Evolutionary conservation across 2,113 vertebrate species (phyloP), one percentile per base, ranked within the genome.

Genomic region (pig (Sus scrofa)): DNA sequence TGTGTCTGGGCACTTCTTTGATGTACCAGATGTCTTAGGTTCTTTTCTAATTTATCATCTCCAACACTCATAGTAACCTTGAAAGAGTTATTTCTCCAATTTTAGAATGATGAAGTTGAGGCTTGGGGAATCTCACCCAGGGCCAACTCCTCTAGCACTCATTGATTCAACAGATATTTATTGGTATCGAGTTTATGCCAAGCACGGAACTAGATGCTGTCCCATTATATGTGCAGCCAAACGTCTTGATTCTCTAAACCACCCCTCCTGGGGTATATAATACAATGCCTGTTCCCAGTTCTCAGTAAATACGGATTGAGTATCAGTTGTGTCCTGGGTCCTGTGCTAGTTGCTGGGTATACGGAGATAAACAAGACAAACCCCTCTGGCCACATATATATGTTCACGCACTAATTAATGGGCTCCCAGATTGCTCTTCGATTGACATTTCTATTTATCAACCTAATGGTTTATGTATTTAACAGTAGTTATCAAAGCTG

Each of bases 401-500:
- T 34, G 67, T 81, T 50, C 26, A 34, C n/a, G 62, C 60, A 12
- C 71, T 81, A 86, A 96, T 95, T 79, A 92, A 67, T 77, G 24
- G 13, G 58, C 77, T 94, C 84, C 19, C 2, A 39, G 15, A 87
- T 63, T 65, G 56, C 27, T 86, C 86, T 56, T 95, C 74, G 71
- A 90, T 88, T 82, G 95, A 87, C 62, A 77, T 39, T 92, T 92
- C 92, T 95, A 63, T 81, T 70, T 34, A 85, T 96, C 84, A 85
- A 6, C 54, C 30, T 26, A 77, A 82, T 81, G 79, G 63, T 30
- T 96, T 97, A 94, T 90, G 81, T 96, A 90, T 93, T 95, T 92
- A 93, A 93, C 84, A 95, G 92, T 93, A 95, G 91, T 91, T 88
- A 62, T 63, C 71, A 90, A 71, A 95, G 75, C 79, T 94, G 74